Conservation (phyloP, 2,797 vertebrate species). For the Salarias fasciatus region DNA sequence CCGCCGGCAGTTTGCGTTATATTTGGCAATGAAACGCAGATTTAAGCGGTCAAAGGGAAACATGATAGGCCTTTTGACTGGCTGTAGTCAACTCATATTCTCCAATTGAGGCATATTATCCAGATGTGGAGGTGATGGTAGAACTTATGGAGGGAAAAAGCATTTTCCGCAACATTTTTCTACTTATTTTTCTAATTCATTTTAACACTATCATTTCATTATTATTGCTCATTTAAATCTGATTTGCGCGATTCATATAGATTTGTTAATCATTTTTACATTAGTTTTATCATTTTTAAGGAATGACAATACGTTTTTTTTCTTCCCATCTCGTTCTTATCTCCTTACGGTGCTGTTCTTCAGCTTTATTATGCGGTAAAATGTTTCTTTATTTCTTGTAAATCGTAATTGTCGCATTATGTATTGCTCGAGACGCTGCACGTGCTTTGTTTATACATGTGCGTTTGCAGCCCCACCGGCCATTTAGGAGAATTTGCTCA, state of each 20-base stretch:
- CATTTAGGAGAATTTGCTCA: no score
- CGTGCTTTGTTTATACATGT: constrained; percentile 14
- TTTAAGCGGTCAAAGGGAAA: constrained; percentile 31
- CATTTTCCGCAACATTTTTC: no score
- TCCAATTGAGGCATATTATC: constrained; percentile 16
- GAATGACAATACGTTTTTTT: no score
- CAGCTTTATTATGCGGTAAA: no score
- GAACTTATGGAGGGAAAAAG: constrained; percentile 1
- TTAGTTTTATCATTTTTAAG: no score
- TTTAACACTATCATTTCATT: no score
- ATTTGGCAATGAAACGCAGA: constrained; percentile 21
- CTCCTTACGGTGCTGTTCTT: no score
- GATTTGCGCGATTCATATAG: no score
- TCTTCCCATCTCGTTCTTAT: no score
- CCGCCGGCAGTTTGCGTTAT: constrained; percentile 10
- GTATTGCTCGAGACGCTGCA: constrained; percentile 14
- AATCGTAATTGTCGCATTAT: constrained; percentile 7
- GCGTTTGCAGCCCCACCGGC: no score
- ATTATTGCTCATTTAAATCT: no score
- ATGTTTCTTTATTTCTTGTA: constrained; percentile 1
- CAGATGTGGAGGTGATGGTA: constrained; percentile 6
- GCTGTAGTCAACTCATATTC: constrained; percentile 12
- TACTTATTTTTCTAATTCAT: constrained; percentile 1
- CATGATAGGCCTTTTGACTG: constrained; percentile 26
- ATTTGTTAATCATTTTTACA: no score